phyloP scores from a whole-genome alignment of 2,888 invertebrate genomes.

The Kryphioiulus occultus region DNA sequence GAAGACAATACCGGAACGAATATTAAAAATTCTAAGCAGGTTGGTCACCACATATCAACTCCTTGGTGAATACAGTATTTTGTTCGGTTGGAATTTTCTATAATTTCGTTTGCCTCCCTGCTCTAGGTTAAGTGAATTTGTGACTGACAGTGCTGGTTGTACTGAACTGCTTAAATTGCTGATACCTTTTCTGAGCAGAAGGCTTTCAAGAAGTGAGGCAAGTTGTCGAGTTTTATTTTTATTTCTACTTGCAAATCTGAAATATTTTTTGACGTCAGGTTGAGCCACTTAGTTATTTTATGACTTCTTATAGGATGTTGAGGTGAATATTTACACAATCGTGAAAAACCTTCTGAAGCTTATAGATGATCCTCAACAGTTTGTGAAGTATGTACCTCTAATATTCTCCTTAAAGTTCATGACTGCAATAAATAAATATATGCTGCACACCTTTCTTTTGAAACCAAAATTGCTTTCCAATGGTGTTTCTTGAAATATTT shows the following conservation, averaged over 20 bases:
- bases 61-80: not conserved
- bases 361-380: slow-evolving; percentile 71
- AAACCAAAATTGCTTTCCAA: not conserved
- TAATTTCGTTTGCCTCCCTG: not conserved
- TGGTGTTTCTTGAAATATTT: not conserved
- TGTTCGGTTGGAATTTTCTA: not conserved
- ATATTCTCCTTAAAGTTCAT: not conserved
- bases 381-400: slow-evolving; percentile 67
- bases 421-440: too few relatives aligned
- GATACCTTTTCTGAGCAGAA: slow-evolving; percentile 49
- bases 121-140: slow-evolving; percentile 50
- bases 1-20: slow-evolving; percentile 29
- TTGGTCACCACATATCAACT: not conserved
- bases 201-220: slow-evolving; percentile 29
- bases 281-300: not conserved
- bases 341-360: slow-evolving; percentile 77
- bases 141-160: slow-evolving; percentile 45
- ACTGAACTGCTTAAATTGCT: slow-evolving; percentile 41
- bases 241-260: not conserved
- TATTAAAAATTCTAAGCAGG: slow-evolving; percentile 48
- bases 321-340: slow-evolving; percentile 69
- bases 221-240: not conserved
- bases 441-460: too few relatives aligned
- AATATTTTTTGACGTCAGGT: not conserved
- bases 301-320: not conserved